Evolutionary conservation across 2,888 invertebrate genomes (phyloP), one percentile per base, ranked within the genome.

Genomic region (Spodoptera littoralis): DNA sequence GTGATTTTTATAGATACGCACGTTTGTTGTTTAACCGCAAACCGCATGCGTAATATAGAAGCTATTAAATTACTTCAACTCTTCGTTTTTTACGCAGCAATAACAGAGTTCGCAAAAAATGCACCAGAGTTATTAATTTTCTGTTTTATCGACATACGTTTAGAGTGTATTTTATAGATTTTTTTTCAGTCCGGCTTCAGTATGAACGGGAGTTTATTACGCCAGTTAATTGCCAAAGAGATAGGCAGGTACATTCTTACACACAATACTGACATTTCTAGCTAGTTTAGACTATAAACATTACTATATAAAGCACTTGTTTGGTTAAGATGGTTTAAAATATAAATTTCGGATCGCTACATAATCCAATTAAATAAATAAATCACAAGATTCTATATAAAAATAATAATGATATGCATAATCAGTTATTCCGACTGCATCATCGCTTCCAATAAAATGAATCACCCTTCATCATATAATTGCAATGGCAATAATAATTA

Each of bases 11-110:
- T 53, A 53, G 24, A 58, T 60, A 65, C 50, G 58, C 71, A 67
- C 65, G 71, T 77, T 55, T 11, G 22, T 36, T n/a, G 42, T 46
- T 12, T 18, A 27, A 76, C 77, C 77, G 60, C 77, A 78, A 60
- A 59, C 45, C 47, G 53, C 49, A 62, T 62, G 42, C 46, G 30
- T 62, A 54, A 54, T 66, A 8, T 47, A 24, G 59, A 43, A 56
- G 50, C 55, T 55, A 78, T 66, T 67, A 68, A 49, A 75, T 50
- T 64, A 64, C 11, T 58, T 30, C 0, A 36, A 46, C 13, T 64
- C 9, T 60, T 56, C n/a, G 8, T 18, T n/a, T 44, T 66, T 50
- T 45, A 44, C 53, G 13, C 45, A 52, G 44, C 47, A 12, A 51
- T n/a, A 30, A 41, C 43, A 27, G 45, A 49, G 41, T 18, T 18